Evolutionary conservation across 2,113 vertebrate species (phyloP).

Genomic region (Octodon degus): DNA sequence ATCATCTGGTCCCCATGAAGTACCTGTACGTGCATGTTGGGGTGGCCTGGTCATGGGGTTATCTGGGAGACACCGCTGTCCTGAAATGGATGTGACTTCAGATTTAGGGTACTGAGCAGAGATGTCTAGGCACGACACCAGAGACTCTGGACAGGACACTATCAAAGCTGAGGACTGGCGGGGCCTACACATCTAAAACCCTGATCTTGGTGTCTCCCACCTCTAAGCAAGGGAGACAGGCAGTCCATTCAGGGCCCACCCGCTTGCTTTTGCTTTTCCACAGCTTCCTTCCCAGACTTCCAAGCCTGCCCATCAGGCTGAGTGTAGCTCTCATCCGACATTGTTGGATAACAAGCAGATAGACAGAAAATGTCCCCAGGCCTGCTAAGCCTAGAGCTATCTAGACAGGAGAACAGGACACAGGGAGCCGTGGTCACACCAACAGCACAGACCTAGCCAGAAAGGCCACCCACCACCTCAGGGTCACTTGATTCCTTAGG

Average conservation of each 20-base stretch:
- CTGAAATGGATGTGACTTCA: not conserved
- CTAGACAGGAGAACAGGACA: not conserved
- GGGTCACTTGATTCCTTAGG: not conserved
- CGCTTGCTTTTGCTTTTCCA: not conserved
- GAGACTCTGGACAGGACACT: not conserved
- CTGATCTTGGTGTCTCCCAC: not conserved
- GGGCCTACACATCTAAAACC: not conserved
- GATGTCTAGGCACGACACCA: not conserved
- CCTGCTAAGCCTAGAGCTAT: not conserved
- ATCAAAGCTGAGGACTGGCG: not conserved
- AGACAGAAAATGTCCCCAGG: not conserved
- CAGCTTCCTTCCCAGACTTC: not conserved
- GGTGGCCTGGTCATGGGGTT: not conserved
- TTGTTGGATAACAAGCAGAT: not conserved
- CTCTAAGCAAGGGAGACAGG: not conserved
- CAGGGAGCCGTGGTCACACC: not conserved
- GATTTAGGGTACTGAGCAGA: not conserved
- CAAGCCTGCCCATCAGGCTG: not conserved
- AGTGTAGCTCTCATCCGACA: rapidly evolving
- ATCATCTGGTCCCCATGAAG: not conserved
- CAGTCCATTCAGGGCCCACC: not conserved
- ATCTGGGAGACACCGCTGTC: not conserved
- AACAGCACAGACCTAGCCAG: not conserved
- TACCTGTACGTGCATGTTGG: not conserved
- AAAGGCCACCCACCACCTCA: not conserved